Conservation (phyloP, 2,888 invertebrate species). For the Eurytoma californica region DNA sequence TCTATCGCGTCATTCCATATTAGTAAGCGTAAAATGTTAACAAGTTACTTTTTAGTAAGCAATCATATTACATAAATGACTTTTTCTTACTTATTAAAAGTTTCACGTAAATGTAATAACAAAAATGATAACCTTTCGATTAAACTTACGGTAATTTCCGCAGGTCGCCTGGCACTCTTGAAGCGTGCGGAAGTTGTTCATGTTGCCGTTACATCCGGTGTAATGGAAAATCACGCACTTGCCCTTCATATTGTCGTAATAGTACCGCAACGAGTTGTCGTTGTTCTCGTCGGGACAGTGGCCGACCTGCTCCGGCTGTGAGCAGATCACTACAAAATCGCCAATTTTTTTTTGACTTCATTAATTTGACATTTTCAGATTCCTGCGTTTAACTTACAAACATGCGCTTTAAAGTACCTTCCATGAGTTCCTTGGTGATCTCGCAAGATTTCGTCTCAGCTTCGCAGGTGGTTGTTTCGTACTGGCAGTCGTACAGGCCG, state of each 20-base stretch:
- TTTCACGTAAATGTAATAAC: neutral
- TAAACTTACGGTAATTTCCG: constrained; percentile 74
- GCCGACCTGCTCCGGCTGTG: constrained; percentile 66
- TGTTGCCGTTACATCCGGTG: constrained; percentile 92
- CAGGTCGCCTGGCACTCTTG: constrained; percentile 84
- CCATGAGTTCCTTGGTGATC: constrained; percentile 66
- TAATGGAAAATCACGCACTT: constrained; percentile 90
- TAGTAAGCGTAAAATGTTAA: constrained; percentile 41
- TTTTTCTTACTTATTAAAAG: neutral
- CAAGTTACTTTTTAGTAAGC: neutral
- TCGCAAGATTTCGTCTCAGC: constrained; percentile 68
- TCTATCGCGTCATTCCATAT: constrained; percentile 26
- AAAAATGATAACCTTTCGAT: neutral
- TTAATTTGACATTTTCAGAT: neutral
- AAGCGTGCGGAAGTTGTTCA: constrained; percentile 88
- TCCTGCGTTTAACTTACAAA: neutral
- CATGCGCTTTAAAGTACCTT: constrained; percentile 61
- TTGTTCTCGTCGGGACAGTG: constrained; percentile 60
- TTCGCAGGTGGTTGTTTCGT: constrained; percentile 64
- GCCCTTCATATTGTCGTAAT: constrained; percentile 83
- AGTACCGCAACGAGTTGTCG: constrained; percentile 64
- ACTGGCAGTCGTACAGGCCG: constrained; percentile 66
- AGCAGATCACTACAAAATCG: constrained; percentile 65
- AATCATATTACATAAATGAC: neutral
- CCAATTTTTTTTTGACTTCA: too few relatives aligned